These are phyloP conservation scores for Oncopodura yosiiana DNA, from an alignment of 1,140 invertebrate species.

Conservation along the genomic window DNA sequence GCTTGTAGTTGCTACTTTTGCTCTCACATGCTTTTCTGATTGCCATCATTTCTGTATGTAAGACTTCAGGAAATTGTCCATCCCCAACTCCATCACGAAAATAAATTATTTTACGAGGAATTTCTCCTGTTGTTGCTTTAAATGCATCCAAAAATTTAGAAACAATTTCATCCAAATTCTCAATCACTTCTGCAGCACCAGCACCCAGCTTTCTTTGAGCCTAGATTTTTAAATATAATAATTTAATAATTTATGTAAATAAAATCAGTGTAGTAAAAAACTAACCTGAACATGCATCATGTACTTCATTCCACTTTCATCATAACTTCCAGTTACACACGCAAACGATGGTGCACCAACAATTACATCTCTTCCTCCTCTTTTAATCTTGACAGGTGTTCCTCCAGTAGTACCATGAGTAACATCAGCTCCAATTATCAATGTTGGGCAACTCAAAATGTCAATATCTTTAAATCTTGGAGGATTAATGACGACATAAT, in stretches of 20 bases:
- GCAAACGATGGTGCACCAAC: background rate
- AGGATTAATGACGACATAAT: constrained; percentile 50
- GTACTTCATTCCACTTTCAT: background rate
- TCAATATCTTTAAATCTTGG: background rate
- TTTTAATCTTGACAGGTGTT: background rate
- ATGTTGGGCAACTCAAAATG: constrained; percentile 41
- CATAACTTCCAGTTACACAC: background rate
- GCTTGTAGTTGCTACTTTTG: too few species aligned
- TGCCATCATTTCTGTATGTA: constrained; percentile 49
- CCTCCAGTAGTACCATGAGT: constrained; percentile 65
- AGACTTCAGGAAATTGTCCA: constrained; percentile 40
- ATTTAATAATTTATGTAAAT: background rate
- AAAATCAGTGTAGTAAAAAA: background rate
- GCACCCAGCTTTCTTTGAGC: background rate
- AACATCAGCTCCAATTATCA: constrained; percentile 78
- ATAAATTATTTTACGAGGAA: constrained; percentile 39
- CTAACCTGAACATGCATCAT: constrained; percentile 5
- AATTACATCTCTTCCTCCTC: constrained; percentile 25
- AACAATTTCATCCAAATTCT: constrained; percentile 34
- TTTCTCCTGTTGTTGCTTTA: constrained; percentile 19
- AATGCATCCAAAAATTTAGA: constrained; percentile 34
- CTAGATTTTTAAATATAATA: background rate
- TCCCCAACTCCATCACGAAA: constrained; percentile 43
- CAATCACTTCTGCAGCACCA: constrained; percentile 32
- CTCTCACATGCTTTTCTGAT: constrained; percentile 57